Base-by-base conservation (phyloP, 2,888 invertebrate genomes). In the Ptychoptera contaminata region DNA sequence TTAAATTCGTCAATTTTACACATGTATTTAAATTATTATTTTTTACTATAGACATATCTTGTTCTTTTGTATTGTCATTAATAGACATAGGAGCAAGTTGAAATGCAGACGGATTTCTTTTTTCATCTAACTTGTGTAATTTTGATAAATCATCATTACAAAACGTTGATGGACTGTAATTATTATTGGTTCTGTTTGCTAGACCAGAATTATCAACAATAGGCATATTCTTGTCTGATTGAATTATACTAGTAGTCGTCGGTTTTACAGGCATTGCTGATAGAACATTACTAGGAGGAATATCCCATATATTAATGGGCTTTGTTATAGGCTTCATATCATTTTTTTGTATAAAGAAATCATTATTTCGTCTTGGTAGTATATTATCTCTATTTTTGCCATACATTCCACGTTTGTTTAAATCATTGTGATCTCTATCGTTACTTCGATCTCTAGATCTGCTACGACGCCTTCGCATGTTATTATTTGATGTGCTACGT, bases 1-100 rank as follows among this genome's bases (percentile, higher is more conserved):
- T 82, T 58, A 92, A 72, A 52, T 81, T 79, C 23, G 74, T 70
- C 6, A 87, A 69, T 54, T 82, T 80, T 2, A 91, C 73, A 58
- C 85, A 83, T 48, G 54, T 59, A 45, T 48, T 52, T 49, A 29
- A 59, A 34, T 43, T 32, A 12, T 47, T 46, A 40, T 49, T 40
- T 9, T 32, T 16, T 30, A 32, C n/a, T 32, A 32, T 32, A 11
- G 32, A n/a, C 32, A 32, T 32, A 11, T 32, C 11, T n/a, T 32
- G 32, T 32, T 9, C n/a, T 32, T 9, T 32, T 32, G 9, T 9
- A 12, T 12, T 40, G 15, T 35, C 34, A 40, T 39, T 23, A 23
- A 5, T 12, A 39, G 10, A 16, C n/a, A 32, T 11, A 11, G 9
- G 32, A 11, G 11, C 36, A 14, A 8, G 12, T 50, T 68, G 69